phyloP scores from a whole-genome alignment of 2,797 vertebrate genomes.

The Epinephelus coioides region DNA sequence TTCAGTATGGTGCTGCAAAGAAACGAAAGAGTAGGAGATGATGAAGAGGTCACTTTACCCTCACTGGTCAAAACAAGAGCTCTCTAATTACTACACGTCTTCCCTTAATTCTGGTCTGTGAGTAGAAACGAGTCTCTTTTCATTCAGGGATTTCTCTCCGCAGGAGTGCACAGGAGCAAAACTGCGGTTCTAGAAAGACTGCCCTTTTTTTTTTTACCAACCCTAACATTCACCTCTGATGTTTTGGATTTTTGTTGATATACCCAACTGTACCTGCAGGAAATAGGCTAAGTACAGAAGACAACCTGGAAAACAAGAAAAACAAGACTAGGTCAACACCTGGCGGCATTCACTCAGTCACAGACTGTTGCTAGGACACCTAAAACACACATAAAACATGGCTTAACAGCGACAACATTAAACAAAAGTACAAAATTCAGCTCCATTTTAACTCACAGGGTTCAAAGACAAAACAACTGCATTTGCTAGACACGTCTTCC shows the following conservation, averaged over 20 bases:
- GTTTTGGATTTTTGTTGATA: not conserved
- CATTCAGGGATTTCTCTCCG: not conserved
- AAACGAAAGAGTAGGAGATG: slow-evolving; percentile 15
- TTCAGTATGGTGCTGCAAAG: slow-evolving; percentile 14
- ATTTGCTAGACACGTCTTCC: too few species aligned
- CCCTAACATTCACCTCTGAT: not conserved
- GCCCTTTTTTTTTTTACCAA: too few species aligned
- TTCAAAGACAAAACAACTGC: too few species aligned
- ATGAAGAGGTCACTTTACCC: slow-evolving; percentile 53
- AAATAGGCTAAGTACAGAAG: too few species aligned
- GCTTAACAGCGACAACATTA: too few species aligned
- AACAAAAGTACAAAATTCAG: too few species aligned
- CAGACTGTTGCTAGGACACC: too few species aligned
- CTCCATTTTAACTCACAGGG: too few species aligned
- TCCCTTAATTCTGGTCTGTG: slow-evolving; percentile 13
- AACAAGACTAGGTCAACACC: too few species aligned
- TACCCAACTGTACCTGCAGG: not conserved
- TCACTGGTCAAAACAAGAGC: slow-evolving; percentile 39
- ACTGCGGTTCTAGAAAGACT: not conserved
- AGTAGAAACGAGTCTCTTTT: slow-evolving; percentile 21
- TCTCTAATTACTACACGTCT: slow-evolving; percentile 28
- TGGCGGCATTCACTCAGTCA: too few species aligned
- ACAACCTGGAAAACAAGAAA: too few species aligned
- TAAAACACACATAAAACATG: too few species aligned
- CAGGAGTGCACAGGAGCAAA: not conserved